Evolutionary conservation across 2,113 vertebrate genomes (phyloP).

Genomic region (Leptobrachium ailaonicum): DNA sequence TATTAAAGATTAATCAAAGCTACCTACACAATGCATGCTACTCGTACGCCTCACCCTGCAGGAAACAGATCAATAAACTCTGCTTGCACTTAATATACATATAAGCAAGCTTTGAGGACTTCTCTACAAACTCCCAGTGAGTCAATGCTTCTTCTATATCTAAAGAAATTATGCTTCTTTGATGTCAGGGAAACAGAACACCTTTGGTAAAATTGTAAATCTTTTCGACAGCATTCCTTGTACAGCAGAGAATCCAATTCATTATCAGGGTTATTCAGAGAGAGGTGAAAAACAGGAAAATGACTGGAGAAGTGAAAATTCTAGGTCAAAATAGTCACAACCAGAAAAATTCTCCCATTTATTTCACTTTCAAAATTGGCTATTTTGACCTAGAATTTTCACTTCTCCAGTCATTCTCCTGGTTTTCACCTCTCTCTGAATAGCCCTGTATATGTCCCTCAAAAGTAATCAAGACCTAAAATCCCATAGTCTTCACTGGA

Average conservation of each 20-base stretch:
- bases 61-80: slow-evolving; percentile 53
- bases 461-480: too few relatives aligned
- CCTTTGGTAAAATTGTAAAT: slow-evolving; percentile 27
- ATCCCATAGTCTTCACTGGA: too few relatives aligned
- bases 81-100: slow-evolving; percentile 29
- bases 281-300: too few relatives aligned
- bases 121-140: slow-evolving; percentile 50
- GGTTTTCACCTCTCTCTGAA: too few relatives aligned
- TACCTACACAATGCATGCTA: slow-evolving; percentile 40
- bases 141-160: neutral
- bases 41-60: slow-evolving; percentile 20
- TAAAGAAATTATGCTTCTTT: neutral
- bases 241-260: slow-evolving; percentile 28
- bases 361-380: too few relatives aligned
- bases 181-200: slow-evolving; percentile 1
- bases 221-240: neutral
- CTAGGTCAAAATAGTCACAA: too few relatives aligned
- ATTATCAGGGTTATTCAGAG: neutral
- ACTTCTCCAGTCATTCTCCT: too few relatives aligned
- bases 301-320: too few relatives aligned
- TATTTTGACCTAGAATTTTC: too few relatives aligned
- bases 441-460: too few relatives aligned
- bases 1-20: slow-evolving; percentile 55
- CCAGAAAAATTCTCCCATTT: too few relatives aligned
- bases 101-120: slow-evolving; percentile 35